phyloP scores from a whole-genome alignment of 2,113 vertebrate genomes.

The Columbina picui region DNA sequence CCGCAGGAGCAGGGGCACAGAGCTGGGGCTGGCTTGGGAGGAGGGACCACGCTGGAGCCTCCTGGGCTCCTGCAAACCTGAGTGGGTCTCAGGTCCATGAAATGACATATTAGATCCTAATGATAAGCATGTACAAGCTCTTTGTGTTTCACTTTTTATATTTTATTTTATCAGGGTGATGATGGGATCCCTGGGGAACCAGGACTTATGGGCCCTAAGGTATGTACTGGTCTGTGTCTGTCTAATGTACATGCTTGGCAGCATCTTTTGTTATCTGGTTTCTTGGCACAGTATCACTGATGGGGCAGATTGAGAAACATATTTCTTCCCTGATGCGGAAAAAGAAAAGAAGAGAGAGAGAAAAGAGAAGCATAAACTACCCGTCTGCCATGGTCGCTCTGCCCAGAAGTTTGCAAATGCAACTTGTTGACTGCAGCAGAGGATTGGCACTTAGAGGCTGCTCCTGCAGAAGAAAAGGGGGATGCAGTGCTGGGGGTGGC shows the following conservation, averaged over 20 bases:
- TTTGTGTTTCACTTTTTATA: background rate
- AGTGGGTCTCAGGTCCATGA: background rate
- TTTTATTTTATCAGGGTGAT: constrained; percentile 80
- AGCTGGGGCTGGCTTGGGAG: background rate
- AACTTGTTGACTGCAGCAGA: background rate
- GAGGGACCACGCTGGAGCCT: accelerated
- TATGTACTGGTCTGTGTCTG: background rate
- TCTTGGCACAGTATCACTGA: background rate
- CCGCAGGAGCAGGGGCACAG: background rate
- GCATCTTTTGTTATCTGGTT: background rate
- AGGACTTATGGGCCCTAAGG: constrained; percentile 85
- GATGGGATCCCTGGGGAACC: constrained; percentile 82
- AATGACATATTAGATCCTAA: background rate
- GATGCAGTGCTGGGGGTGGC: background rate
- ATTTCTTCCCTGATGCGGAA: background rate
- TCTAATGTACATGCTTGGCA: background rate
- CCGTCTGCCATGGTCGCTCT: background rate
- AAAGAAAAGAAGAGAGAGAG: background rate
- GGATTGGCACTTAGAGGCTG: background rate
- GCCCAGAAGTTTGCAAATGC: background rate
- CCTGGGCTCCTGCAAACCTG: background rate
- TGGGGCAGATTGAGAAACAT: background rate
- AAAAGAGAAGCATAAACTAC: background rate
- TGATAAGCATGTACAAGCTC: accelerated
- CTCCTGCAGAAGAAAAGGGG: background rate